Percentiles rank a stretch among this genome's conserved stretches.
Evolutionary conservation across 2,797 vertebrate genomes (phyloP).

Genomic region (Aulostomus chinensis): DNA sequence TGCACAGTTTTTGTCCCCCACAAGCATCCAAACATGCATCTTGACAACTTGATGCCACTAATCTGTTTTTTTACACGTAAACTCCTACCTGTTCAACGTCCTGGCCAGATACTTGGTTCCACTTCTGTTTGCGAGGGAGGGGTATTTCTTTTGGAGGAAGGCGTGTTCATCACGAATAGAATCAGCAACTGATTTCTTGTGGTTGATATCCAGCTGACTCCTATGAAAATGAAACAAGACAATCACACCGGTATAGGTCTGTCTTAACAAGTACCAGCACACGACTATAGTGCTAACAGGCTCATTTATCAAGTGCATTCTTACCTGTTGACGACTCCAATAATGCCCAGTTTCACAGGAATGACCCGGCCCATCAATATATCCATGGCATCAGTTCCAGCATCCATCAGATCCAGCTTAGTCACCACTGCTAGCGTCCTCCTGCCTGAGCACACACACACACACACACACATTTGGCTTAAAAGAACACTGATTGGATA

Average conservation of each 20-base stretch:
- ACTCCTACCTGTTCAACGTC: constrained; percentile 91
- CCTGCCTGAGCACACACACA: constrained; percentile 80
- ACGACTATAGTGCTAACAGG: too few species aligned
- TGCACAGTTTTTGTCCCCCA: too few species aligned
- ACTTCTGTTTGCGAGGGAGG: constrained; percentile 94
- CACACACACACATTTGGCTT: neutral
- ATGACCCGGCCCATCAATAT: constrained; percentile 97
- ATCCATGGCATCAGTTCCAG: constrained; percentile 99
- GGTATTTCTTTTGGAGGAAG: constrained; percentile 98
- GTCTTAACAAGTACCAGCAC: too few species aligned
- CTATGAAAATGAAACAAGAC: constrained; percentile 64
- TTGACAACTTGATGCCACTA: too few species aligned
- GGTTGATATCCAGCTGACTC: constrained; percentile 98
- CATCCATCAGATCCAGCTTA: constrained; percentile 98
- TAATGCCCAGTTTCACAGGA: constrained; percentile 97
- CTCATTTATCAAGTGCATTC: too few species aligned
- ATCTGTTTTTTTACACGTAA: too few species aligned
- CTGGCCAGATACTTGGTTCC: constrained; percentile 96
- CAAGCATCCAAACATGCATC: too few species aligned
- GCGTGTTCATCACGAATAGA: constrained; percentile 93
- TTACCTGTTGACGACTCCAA: constrained; percentile 98
- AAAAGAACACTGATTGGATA: neutral
- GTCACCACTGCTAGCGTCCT: constrained; percentile 97
- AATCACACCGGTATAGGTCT: neutral
- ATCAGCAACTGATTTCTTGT: constrained; percentile 91